Evolutionary conservation across 53 echinoderm and acorn worm genomes (phyloP), one percentile per base, ranked within the genome.

Genomic region (Astropecten irregularis): DNA sequence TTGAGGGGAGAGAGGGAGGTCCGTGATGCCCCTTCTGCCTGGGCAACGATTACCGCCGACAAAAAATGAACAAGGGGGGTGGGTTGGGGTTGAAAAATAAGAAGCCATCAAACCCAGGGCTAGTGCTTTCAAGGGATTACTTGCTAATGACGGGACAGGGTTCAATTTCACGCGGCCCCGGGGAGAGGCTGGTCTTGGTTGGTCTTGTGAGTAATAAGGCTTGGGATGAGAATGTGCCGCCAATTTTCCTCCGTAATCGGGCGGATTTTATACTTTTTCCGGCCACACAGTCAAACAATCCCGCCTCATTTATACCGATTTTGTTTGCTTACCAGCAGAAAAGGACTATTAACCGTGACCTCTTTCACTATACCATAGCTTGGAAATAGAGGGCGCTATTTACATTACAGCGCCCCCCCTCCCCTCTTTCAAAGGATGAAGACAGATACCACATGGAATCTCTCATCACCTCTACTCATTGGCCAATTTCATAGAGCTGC

Each of bases 151-250:
- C 26, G 15, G 19, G 73, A 35, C 25, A n/a, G 19, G 73, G 73
- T 73, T 73, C 53, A 54, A 54, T 73, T 73, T 35, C 73, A 35
- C 25, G 13, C 20, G 54, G 36, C 73, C 73, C 11, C n/a, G n/a
- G n/a, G 36, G 21, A 54, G 73, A n/a, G 4, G n/a, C 39, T 34
- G 35, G 27, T 73, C 19, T 53, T 73, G 73, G 73, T 26, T 54
- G 54, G 73, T 37, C 9, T 21, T 35, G 22, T 21, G 54, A 35
- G 15, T 53, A 19, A 73, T 54, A 13, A 73, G 20, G 22, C 11
- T 34, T 13, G 7, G 73, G 55, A 73, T n/a, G n/a, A n/a, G n/a
- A n/a, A n/a, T 53, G 38, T 11, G 27, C 53, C 34, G 47, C 10
- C 73, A 54, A 73, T 53, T 52, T 53, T 20, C 33, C n/a, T n/a